Evolutionary conservation across 2,797 vertebrate species (phyloP), one percentile per base, ranked within the genome.

Genomic region (Atherinosoma microstoma): DNA sequence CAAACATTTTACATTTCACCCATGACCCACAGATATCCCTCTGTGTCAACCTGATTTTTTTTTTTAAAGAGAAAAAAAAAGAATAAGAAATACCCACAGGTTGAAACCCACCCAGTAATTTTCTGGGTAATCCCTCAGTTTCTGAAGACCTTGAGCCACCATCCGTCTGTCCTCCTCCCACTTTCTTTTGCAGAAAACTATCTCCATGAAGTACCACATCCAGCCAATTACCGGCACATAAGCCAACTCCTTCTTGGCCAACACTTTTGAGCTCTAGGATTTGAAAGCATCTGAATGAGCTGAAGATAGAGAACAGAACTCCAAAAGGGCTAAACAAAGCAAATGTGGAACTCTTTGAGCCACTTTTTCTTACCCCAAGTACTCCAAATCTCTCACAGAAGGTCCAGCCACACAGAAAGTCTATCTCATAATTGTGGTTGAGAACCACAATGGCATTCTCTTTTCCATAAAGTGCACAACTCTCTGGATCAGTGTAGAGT

Each of bases 141-240:
- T 97, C 82, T 94, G 89, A 67, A 99, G 91, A 79, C 96, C 95
- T 84, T 93, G 80, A 0, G 94, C 77, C 0, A 99, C 96, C 0
- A 94, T 98, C 82, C 73, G 95, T 16, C 95, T 92, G 87, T 99
- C 98, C 30, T 98, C 97, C 68, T 98, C 98, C 98, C 98, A 99
- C 76, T 96, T 97, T 58, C 98, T 96, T 47, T 96, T 96, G 87
- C 97, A 99, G 91, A 99, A 99, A 42, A 99, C 97, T 2, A 99
- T 97, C 91, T 99, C 98, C 9, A 97, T 90, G 89, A 99, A 99
- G 92, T 98, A 98, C 98, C 98, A 99, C 97, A 98, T 98, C 98
- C 98, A 99, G 72, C 98, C 98, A 29, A 99, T 97, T 47, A 99
- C 65, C 0, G 98, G 98, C 40, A 99, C 90, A 15, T 96, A 99